A percentile compares a stretch with the other conserved stretches of the same genome.
Conservation (phyloP, 2,888 invertebrate species). For the Drosophila infuscata region DNA sequence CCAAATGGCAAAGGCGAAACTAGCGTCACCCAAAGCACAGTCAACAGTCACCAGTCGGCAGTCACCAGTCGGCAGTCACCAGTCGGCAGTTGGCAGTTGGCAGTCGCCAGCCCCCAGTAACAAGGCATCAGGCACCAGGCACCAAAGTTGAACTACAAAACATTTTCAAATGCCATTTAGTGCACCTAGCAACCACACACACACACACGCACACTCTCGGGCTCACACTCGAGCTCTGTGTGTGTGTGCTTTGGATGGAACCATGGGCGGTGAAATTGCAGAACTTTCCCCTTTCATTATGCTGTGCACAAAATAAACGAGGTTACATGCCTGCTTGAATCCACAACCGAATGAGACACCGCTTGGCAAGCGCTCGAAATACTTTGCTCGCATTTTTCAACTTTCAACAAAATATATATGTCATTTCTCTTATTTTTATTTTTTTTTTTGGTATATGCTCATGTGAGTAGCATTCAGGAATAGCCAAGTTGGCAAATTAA, state of each 20-base stretch:
- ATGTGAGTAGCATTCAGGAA: slow-evolving; percentile 37
- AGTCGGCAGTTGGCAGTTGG: slow-evolving; percentile 4
- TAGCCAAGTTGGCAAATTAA: slow-evolving; percentile 73
- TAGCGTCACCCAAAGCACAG: slow-evolving; percentile 52
- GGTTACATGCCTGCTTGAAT: slow-evolving; percentile 80
- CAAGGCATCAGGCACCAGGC: slow-evolving; percentile 31
- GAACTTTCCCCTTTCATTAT: slow-evolving; percentile 81
- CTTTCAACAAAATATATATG: slow-evolving; percentile 39
- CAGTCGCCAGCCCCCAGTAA: slow-evolving; percentile 3
- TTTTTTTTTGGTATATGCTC: slow-evolving; percentile 9
- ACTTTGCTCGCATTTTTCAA: slow-evolving; percentile 65
- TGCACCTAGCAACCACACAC: slow-evolving; percentile 60
- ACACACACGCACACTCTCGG: slow-evolving; percentile 31
- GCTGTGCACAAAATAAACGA: slow-evolving; percentile 69
- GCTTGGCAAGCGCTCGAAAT: slow-evolving; percentile 57
- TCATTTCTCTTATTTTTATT: slow-evolving; percentile 5
- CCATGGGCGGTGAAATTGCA: slow-evolving; percentile 78
- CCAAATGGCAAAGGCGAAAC: slow-evolving; percentile 77
- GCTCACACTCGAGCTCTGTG: slow-evolving; percentile 12
- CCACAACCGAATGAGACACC: slow-evolving; percentile 78
- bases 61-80: slow-evolving; percentile 6
- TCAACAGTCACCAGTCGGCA: slow-evolving; percentile 19
- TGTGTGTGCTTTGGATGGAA: slow-evolving; percentile 56
- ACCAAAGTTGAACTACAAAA: slow-evolving; percentile 75
- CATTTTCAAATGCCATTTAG: slow-evolving; percentile 79